Base-by-base conservation (phyloP, 2,888 invertebrate species). In the Marasmarcha lunaedactyla region DNA sequence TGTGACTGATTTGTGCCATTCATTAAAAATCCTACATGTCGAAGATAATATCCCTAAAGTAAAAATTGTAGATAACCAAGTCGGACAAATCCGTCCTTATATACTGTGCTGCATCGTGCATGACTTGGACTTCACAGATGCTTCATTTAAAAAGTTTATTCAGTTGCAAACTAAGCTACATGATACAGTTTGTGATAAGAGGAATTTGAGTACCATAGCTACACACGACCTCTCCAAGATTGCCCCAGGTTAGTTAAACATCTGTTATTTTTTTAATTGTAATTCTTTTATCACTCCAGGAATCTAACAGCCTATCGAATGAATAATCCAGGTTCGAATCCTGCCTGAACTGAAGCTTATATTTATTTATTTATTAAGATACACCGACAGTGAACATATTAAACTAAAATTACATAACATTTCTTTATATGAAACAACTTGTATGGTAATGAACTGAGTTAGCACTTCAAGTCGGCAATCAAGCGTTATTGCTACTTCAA, bases 181-280 rank as follows among this genome's bases (percentile, higher is more conserved):
- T 53, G 91, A 91, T 46, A 86, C 87, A 0, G 73, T 92, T 7
- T 94, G 94, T 62, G 89, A 90, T 39, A 93, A 92, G 58, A 79
- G 94, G 49, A 90, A 90, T 53, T 71, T 84, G 1, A 91, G 93
- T 0, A 93, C 94, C 0, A 90, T 94, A 42, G 94, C 94, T 2
- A 94, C 94, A 0, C 95, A 95, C 65, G 94, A 94, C 63, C 69
- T 91, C 46, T 78, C 71, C 33, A 87, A 88, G 53, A 72, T 94
- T 44, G 70, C 84, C 26, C 63, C 88, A 72, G 73, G 85, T 90
- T 45, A 49, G 58, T 50, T 20, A 5, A 20, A 7, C 10, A 10
- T 1, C 34, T 5, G 37, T 41, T 36, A 26, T 20, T 20, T 20
- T 20, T 20, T 20, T 20, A 7, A 20, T 20, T 20, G 7, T 5